Percentiles rank a stretch among this genome's conserved stretches.
Evolutionary conservation across 64 coral and sea anemone species (phyloP).

Genomic region (Actinia equina): DNA sequence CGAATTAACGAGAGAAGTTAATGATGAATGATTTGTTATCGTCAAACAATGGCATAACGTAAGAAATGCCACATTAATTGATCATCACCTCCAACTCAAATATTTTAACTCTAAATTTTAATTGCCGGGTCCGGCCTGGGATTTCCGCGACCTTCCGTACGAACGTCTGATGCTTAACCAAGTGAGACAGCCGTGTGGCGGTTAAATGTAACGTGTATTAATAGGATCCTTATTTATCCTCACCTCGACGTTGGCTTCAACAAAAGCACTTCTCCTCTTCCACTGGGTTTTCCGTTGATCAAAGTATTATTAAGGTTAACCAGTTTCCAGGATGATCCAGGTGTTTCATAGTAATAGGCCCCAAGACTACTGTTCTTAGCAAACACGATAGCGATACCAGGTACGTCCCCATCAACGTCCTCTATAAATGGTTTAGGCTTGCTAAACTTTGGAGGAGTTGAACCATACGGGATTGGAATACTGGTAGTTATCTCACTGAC

Average conservation of each 20-base stretch:
- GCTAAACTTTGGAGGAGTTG: neutral
- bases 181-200: too few species aligned
- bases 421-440: constrained; percentile 15
- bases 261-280: constrained; percentile 14
- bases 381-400: constrained; percentile 30
- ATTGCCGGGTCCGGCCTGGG: too few species aligned
- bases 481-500: constrained; percentile 40
- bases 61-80: too few species aligned
- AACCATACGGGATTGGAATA: constrained; percentile 44
- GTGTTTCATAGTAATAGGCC: constrained; percentile 27
- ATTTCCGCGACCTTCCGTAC: too few species aligned
- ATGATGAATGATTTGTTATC: too few species aligned
- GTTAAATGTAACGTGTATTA: too few species aligned
- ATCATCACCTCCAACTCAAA: too few species aligned
- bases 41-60: too few species aligned
- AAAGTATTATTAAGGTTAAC: constrained; percentile 30
- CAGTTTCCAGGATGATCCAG: neutral
- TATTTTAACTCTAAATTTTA: too few species aligned
- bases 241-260: constrained; percentile 35
- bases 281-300: neutral
- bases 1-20: too few species aligned
- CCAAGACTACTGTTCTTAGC: constrained; percentile 47
- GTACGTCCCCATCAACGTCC: constrained; percentile 26
- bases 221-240: neutral
- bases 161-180: too few species aligned